Evolutionary conservation across 2,797 vertebrate genomes (phyloP).

Genomic region (Acanthurus leucopareius): DNA sequence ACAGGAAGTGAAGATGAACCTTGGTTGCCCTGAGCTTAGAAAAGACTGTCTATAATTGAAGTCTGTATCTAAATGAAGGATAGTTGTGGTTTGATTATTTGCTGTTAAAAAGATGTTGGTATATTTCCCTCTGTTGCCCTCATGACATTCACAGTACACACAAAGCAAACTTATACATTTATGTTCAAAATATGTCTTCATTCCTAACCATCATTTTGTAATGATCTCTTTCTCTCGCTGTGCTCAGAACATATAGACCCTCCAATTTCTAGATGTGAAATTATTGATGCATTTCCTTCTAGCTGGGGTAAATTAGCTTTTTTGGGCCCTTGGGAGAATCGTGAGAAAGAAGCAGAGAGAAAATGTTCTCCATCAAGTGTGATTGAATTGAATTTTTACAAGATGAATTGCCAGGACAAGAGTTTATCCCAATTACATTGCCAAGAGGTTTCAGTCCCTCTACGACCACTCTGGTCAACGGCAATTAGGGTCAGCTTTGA

Average conservation of each 20-base stretch:
- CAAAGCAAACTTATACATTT: slow-evolving; percentile 28
- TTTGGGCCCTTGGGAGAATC: slow-evolving; percentile 65
- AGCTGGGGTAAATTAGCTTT: slow-evolving; percentile 75
- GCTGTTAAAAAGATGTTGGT: slow-evolving; percentile 39
- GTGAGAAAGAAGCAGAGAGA: slow-evolving; percentile 60
- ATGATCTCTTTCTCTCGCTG: slow-evolving; percentile 50
- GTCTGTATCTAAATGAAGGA: slow-evolving; percentile 51
- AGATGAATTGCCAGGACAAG: slow-evolving; percentile 82
- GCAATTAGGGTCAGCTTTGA: slow-evolving; percentile 78
- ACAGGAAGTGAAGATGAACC: slow-evolving; percentile 68
- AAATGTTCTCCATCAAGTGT: slow-evolving; percentile 80
- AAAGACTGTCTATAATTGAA: slow-evolving; percentile 40
- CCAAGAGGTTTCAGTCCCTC: slow-evolving; percentile 72
- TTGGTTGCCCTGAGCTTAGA: slow-evolving; percentile 58
- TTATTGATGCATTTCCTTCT: slow-evolving; percentile 73
- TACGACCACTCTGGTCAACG: slow-evolving; percentile 72
- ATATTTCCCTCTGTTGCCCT: slow-evolving; percentile 26
- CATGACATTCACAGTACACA: slow-evolving; percentile 37
- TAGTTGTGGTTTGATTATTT: slow-evolving; percentile 37
- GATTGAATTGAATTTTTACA: slow-evolving; percentile 83
- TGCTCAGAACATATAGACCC: slow-evolving; percentile 42
- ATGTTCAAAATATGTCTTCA: slow-evolving; percentile 20
- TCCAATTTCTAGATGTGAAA: slow-evolving; percentile 69
- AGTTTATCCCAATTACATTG: slow-evolving; percentile 83
- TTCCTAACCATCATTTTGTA: slow-evolving; percentile 53